phyloP scores from a whole-genome alignment of 1,140 invertebrate genomes.

The Scaptomyza pallida region DNA sequence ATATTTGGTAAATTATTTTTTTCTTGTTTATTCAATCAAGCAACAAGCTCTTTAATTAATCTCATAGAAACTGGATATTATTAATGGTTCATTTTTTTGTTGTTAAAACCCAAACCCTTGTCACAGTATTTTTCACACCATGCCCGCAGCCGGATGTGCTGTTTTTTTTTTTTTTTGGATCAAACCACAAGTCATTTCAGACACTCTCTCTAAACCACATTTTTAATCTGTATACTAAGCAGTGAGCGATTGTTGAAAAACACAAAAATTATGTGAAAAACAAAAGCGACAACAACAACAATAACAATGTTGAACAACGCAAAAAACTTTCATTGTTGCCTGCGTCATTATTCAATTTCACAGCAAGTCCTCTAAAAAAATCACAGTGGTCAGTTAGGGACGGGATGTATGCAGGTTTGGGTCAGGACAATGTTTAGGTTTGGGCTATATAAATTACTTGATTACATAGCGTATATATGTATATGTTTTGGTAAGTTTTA shows the following conservation, averaged over 20 bases:
- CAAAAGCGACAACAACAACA: constrained; percentile 62
- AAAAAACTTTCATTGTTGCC: constrained; percentile 72
- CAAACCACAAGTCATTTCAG: constrained; percentile 22
- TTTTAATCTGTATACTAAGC: constrained; percentile 44
- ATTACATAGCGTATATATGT: constrained; percentile 63
- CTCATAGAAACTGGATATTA: not conserved
- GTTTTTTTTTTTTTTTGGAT: not conserved
- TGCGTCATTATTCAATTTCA: constrained; percentile 79
- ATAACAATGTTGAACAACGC: constrained; percentile 57
- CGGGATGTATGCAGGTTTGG: not conserved
- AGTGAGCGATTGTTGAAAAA: constrained; percentile 35
- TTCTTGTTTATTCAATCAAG: not conserved
- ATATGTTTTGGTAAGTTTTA: constrained; percentile 58
- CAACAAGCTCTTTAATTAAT: not conserved
- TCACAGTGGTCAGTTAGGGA: constrained; percentile 64
- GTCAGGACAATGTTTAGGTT: constrained; percentile 9
- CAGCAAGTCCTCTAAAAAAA: constrained; percentile 57
- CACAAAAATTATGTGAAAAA: constrained; percentile 46
- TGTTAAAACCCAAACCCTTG: not conserved
- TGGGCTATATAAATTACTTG: constrained; percentile 74
- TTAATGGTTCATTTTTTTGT: constrained; percentile 8
- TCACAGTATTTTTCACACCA: constrained; percentile 11
- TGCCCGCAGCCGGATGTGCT: not conserved
- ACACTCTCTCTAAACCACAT: not conserved
- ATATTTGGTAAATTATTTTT: not conserved